Percentiles rank a stretch among this genome's conserved stretches.
phyloP scores from a whole-genome alignment of 1,140 invertebrate species.

The Idris sp. region DNA sequence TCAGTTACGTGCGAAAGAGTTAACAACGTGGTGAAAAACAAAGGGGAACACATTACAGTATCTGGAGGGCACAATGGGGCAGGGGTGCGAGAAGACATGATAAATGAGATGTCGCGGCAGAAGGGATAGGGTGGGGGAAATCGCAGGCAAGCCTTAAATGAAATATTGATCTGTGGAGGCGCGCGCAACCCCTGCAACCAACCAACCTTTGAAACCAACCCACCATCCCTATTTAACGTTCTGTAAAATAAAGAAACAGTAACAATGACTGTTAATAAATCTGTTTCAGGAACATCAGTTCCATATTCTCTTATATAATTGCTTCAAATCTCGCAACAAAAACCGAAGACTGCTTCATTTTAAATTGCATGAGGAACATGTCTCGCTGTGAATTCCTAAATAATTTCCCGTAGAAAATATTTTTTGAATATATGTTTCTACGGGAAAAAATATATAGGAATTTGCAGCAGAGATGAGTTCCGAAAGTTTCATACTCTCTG shows the following conservation, averaged over 20 bases:
- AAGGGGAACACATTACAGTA: conserved; percentile 3
- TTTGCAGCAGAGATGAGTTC: too few species aligned
- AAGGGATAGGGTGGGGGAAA: conserved; percentile 33
- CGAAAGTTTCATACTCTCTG: too few species aligned
- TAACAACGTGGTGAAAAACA: conserved; percentile 14
- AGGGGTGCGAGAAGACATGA: conserved; percentile 51
- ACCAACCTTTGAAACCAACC: conserved; percentile 72
- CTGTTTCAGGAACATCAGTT: too few species aligned
- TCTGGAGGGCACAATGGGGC: conserved; percentile 27
- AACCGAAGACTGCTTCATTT: too few species aligned
- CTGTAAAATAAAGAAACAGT: conserved; percentile 38
- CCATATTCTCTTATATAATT: too few species aligned
- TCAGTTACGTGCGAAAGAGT: not conserved
- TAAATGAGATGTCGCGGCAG: conserved; percentile 53
- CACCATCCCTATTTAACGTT: conserved; percentile 67
- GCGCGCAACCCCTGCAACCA: conserved; percentile 77
- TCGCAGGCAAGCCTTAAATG: conserved; percentile 72
- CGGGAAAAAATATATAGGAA: too few species aligned
- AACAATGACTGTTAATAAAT: too few species aligned
- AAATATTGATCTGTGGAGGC: conserved; percentile 77
- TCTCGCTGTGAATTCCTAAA: too few species aligned
- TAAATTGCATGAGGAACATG: too few species aligned
- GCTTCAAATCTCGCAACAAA: too few species aligned
- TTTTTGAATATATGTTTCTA: too few species aligned
- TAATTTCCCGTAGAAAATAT: too few species aligned